phyloP scores from a whole-genome alignment of 2,113 vertebrate genomes.

The Sceloporus tristichus region DNA sequence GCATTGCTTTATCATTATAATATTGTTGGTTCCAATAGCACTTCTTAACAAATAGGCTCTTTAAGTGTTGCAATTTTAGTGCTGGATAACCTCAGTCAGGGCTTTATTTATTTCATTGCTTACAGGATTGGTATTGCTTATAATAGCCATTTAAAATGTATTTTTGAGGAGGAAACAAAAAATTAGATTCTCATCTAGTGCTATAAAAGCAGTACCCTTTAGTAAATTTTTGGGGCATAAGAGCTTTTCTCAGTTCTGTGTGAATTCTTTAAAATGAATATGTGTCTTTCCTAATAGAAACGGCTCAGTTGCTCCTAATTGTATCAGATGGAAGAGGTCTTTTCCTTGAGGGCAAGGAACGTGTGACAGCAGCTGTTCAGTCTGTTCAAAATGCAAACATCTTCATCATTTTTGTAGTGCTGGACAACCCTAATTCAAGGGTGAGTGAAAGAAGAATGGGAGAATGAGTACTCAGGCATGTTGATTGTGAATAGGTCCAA shows the following conservation, averaged over 20 bases:
- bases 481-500: neutral
- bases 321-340: conserved; percentile 96
- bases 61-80: neutral
- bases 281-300: conserved; percentile 80
- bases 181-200: neutral
- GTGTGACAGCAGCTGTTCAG: conserved; percentile 88
- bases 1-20: neutral
- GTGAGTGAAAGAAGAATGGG: conserved; percentile 74
- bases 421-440: conserved; percentile 96
- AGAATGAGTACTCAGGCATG: neutral
- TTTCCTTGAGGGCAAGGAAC: conserved; percentile 96
- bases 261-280: neutral
- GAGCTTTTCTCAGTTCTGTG: conserved; percentile 6
- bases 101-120: neutral
- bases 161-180: neutral
- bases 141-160: neutral
- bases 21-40: neutral
- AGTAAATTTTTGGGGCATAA: neutral
- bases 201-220: conserved; percentile 11
- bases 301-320: conserved; percentile 91
- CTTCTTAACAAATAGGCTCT: neutral
- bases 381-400: conserved; percentile 87
- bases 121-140: neutral
- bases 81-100: neutral
- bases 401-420: conserved; percentile 94